phyloP scores from a whole-genome alignment of 2,888 invertebrate species.

The Drosophila buzzatii region DNA sequence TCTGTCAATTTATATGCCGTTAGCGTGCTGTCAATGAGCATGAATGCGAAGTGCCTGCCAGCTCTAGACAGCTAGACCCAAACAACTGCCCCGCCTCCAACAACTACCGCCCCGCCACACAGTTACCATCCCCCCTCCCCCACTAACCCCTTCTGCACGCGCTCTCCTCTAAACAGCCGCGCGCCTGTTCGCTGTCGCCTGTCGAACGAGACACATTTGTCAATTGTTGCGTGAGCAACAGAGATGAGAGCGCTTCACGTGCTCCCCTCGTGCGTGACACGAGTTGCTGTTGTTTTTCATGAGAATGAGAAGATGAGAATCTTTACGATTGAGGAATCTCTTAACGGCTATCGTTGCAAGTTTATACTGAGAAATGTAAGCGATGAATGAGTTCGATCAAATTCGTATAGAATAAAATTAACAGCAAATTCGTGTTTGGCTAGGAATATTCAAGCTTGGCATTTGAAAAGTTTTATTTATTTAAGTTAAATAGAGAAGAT shows the following conservation, averaged over 20 bases:
- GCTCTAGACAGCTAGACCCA: conserved; percentile 15
- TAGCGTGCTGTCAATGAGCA: conserved; percentile 81
- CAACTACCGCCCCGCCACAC: neutral
- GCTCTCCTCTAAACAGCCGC: neutral
- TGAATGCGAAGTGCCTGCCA: conserved; percentile 70
- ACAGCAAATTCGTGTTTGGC: no score
- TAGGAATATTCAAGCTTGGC: no score
- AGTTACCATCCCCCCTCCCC: no score
- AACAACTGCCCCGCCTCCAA: neutral
- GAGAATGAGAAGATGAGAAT: no score
- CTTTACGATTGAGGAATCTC: no score
- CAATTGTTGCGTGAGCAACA: conserved; percentile 23
- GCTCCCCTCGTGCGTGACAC: conserved; percentile 1
- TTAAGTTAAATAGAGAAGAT: no score
- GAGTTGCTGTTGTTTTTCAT: neutral
- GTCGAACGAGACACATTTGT: conserved; percentile 49
- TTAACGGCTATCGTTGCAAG: no score
- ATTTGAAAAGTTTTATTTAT: no score
- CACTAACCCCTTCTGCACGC: conserved; percentile 4
- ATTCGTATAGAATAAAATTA: no score
- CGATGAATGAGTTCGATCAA: no score
- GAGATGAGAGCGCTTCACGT: conserved; percentile 7
- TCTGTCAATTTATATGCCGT: conserved; percentile 81
- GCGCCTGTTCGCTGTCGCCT: conserved; percentile 6
- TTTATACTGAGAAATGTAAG: no score